Evolutionary conservation across 1,140 invertebrate genomes (phyloP), one percentile per base, ranked within the genome.

Genomic region (Adoxophyes honmai): DNA sequence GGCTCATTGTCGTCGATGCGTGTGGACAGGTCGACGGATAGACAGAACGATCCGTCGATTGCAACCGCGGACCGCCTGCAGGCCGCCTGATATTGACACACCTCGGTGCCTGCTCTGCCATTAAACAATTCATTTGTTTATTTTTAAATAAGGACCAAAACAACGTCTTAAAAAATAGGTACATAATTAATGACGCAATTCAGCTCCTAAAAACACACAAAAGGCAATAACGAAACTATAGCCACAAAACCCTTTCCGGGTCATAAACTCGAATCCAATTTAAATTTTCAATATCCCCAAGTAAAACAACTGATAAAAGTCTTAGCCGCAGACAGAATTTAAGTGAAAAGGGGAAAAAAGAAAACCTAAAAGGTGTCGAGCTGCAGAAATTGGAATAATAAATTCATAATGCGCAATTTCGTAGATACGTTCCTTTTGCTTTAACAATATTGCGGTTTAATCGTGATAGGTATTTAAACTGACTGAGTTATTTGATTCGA

Each of bases 31-130:
- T 44, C n/a, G 42, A 7, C 42, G 5, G 42, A 28, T 28, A 28
- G 21, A 28, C 21, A 28, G 21, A 6, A 28, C 21, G 21, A 3
- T 48, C 42, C 42, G 42, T 48, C 42, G 42, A 13, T 28, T 33
- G 18, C 42, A 48, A 33, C 0, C 42, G 15, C 21, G 36, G 51
- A 58, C 57, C 48, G 15, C 57, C 57, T 44, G 52, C 57, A 34
- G 57, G 7, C 33, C n/a, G 2, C 57, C 42, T 59, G 57, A 33
- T 34, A 38, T 33, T 52, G 57, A 58, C 51, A 59, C 33, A n/a
- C 18, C 42, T 16, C 16, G 18, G 3, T 21, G 42, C 18, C 11
- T 48, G 11, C 16, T 48, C 39, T 44, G 39, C 39, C 7, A 16
- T 21, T 11, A 18, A 48, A 21, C 18, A 18, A 11, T 5, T 21